Evolutionary conservation across 2,888 invertebrate genomes (phyloP).

Genomic region (Abscondita cerata): DNA sequence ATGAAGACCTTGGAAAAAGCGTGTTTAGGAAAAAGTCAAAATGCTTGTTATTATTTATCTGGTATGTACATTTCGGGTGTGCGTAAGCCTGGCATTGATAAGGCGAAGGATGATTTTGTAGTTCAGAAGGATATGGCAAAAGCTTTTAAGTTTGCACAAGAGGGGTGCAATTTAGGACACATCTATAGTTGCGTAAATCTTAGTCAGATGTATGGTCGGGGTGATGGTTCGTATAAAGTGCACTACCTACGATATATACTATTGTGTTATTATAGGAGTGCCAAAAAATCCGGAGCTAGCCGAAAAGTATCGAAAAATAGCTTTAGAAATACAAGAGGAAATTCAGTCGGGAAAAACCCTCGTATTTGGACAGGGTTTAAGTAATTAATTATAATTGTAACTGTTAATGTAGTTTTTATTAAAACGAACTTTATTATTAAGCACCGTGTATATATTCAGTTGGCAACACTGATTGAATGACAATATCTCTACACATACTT

Average conservation of each 20-base stretch:
- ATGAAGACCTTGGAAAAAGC: conserved; percentile 62
- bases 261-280: conserved; percentile 57
- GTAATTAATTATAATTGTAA: no score
- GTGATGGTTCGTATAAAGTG: conserved; percentile 71
- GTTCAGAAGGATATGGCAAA: conserved; percentile 74
- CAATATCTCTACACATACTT: background rate
- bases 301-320: conserved; percentile 74
- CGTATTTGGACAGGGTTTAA: conserved; percentile 61
- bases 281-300: conserved; percentile 74
- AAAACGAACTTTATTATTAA: no score
- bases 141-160: conserved; percentile 78
- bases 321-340: conserved; percentile 74
- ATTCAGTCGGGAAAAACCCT: conserved; percentile 58
- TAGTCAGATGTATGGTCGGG: conserved; percentile 84
- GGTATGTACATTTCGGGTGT: conserved; percentile 81
- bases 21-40: conserved; percentile 64
- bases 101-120: conserved; percentile 40
- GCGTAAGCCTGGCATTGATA: conserved; percentile 58
- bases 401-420: no score
- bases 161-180: conserved; percentile 84
- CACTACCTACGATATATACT: no score
- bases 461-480: background rate
- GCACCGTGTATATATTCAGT: no score
- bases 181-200: conserved; percentile 91
- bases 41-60: conserved; percentile 82